Base-by-base conservation (phyloP, 1,140 invertebrate species). In the Drosophila pruinosa region DNA sequence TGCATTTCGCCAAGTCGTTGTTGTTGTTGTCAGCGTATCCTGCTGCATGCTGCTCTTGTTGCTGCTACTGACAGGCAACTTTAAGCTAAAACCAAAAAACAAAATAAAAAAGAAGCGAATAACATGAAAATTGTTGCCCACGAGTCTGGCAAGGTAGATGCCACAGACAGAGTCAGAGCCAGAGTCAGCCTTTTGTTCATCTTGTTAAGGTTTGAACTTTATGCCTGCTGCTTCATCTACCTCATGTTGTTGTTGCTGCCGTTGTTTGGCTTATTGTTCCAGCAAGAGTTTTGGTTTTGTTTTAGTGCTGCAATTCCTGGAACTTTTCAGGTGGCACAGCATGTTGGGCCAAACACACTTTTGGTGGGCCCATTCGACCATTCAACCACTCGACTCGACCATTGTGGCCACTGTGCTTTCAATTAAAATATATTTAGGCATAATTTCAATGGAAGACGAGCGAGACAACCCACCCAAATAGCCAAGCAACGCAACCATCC, bases 101-200 rank as follows among this genome's bases (percentile, higher is more conserved):
- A 57, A 57, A 28, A 41, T 52, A 45, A 36, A 45, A 58, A 8
- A 47, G 19, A 36, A 21, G 14, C 7, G 21, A 19, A 45, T 62
- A 86, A 88, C 82, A 88, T 88, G 82, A 88, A 88, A 88, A 88
- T 85, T 88, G 82, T 88, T 88, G 82, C 82, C 82, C 82, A 88
- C 82, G 82, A 88, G 82, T 88, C 82, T 88, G 82, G 67, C 82
- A 68, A 48, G 21, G 36, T 43, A 41, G 41, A 38, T 26, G 45
- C 21, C 39, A 41, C 21, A 53, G 28, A 45, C 62, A 31, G 31
- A 21, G 48, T 21, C 50, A 22, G 5, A 21, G 28, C n/a, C 26
- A 31, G 77, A 59, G 65, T 73, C 72, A 77, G 75, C 43, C 74
- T 81, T 83, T 86, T 85, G 82, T 76, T 70, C 82, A 86, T 74